Evolutionary conservation across 2,888 invertebrate species (phyloP), one percentile per base, ranked within the genome.

Genomic region (Harpalus rufipes): DNA sequence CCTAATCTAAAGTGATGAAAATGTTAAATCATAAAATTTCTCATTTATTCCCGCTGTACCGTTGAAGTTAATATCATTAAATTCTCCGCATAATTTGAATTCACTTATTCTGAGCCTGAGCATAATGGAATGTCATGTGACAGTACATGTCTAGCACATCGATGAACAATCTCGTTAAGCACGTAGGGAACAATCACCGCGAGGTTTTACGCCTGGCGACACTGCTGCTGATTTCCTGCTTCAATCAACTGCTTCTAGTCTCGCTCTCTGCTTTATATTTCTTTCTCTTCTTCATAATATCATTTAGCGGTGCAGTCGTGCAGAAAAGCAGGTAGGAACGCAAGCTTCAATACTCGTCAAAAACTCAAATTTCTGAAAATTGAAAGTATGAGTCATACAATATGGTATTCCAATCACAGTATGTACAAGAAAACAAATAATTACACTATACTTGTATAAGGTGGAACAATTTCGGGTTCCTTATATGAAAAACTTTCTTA

Each of bases 221-320:
- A n/a, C 39, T n/a, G 63, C 25, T 56, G 56, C 78, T 58, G 78
- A 78, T 78, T 78, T 78, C 78, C 78, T 78, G 78, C 78, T 59
- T 78, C 78, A 78, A 78, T 78, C 78, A 78, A 78, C 78, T 56
- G 76, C 51, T 8, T 10, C 76, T 14, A 12, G 68, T 7, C 16
- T 14, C 59, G 59, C 59, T 59, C 59, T 14, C n/a, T 59, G 59
- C 63, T 63, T n/a, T 25, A 21, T 58, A 59, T 78, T 58, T 78
- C 58, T 78, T 76, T 58, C 58, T 56, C 58, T 58, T 14, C 44
- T 76, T 58, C 78, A 78, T 78, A 78, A 78, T 78, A 58, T 58
- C 78, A 78, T 78, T 78, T 78, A 59, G 78, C 44, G 10, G 12
- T 8, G 16, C 72, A 74, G 7, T 74, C 44, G 72, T 74, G 18